These are phyloP conservation scores for Xenus cinereus DNA, from an alignment of 2,113 vertebrate genomes.

Conservation along the genomic window DNA sequence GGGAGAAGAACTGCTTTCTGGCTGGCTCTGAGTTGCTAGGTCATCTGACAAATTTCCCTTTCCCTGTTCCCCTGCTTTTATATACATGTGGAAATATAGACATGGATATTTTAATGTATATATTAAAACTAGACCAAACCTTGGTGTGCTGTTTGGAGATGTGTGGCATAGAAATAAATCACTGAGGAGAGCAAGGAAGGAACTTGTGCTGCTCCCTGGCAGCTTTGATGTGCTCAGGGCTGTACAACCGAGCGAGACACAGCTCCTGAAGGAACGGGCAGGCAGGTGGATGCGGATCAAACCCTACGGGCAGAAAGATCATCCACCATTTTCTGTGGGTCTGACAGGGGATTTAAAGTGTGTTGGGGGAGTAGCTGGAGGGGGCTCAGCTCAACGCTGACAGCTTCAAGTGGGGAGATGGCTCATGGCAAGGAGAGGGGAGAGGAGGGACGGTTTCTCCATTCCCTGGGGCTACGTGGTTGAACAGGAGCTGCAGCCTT, in stretches of 20 bases:
- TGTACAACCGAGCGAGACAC: background rate
- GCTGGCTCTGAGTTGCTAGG: background rate
- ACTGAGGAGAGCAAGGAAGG: background rate
- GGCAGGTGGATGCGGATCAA: background rate
- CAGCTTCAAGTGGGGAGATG: background rate
- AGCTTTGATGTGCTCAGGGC: background rate
- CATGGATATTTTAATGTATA: background rate
- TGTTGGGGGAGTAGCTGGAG: background rate
- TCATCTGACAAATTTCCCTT: conserved; percentile 18
- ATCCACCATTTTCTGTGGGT: background rate
- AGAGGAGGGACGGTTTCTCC: background rate
- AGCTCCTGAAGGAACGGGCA: background rate
- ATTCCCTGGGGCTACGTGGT: background rate
- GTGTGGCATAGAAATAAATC: conserved; percentile 10
- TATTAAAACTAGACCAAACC: background rate
- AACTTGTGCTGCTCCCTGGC: background rate
- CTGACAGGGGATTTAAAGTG: background rate
- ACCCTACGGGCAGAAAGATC: background rate
- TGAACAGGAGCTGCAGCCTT: background rate
- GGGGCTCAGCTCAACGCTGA: background rate
- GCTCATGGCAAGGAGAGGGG: background rate
- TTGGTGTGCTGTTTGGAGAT: background rate
- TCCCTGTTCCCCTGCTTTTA: conserved; percentile 14
- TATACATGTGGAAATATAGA: background rate
- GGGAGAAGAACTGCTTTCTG: conserved; percentile 12